Percentiles rank a stretch among this genome's conserved stretches.
These are phyloP conservation scores for Tolmerus cingulatus DNA, from an alignment of 2,888 invertebrate species.

Conservation along the genomic window DNA sequence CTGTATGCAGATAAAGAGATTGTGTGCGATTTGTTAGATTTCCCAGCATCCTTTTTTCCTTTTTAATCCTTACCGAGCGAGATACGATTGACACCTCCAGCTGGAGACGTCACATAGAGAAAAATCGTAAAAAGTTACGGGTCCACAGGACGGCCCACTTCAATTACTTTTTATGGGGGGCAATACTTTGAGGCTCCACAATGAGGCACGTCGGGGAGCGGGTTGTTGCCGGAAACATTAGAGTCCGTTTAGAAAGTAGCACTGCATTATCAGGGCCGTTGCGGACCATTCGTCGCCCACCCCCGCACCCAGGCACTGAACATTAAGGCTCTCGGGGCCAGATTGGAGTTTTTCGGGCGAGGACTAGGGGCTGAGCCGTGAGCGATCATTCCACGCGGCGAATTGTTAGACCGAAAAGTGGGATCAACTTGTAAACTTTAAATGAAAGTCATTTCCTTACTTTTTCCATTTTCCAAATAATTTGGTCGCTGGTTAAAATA, in stretches of 20 bases:
- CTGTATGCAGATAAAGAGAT: constrained; percentile 18
- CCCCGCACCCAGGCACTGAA: not conserved
- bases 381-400: not conserved
- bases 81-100: constrained; percentile 23
- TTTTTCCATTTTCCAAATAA: not conserved
- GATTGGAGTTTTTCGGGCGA: not conserved
- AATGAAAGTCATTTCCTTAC: not conserved
- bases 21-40: constrained; percentile 11
- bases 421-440: not conserved
- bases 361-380: not conserved
- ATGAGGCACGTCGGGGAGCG: not conserved
- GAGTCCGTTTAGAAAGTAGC: constrained; percentile 23
- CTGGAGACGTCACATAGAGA: not conserved
- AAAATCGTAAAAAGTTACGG: constrained; percentile 25
- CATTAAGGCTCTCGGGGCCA: not conserved
- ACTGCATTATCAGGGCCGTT: constrained; percentile 4
- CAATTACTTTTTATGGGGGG: constrained; percentile 35
- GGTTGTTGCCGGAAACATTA: constrained; percentile 13
- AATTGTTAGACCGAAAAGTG: not conserved
- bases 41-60: not conserved
- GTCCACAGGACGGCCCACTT: not conserved
- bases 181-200: constrained; percentile 7
- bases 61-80: not conserved
- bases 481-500: not conserved
- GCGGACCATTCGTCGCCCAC: not conserved